These are phyloP conservation scores for Sphenopsis melanotis DNA, from an alignment of 2,797 vertebrate species.

Conservation along the genomic window DNA sequence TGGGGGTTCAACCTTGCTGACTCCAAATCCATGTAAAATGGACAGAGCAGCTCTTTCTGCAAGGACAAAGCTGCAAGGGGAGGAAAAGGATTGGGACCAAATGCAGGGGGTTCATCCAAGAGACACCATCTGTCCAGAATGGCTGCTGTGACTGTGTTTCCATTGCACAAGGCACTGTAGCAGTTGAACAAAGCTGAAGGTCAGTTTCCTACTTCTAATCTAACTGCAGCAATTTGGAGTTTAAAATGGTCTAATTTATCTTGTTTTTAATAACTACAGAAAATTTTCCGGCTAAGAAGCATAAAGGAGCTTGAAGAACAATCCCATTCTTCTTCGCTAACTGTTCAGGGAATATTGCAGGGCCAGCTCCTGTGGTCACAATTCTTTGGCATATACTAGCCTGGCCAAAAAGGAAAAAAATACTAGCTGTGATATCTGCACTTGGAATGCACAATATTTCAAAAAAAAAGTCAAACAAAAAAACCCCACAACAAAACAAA, in stretches of 20 bases:
- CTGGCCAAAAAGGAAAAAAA: not conserved
- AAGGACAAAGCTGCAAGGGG: not conserved
- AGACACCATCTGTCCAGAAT: not conserved
- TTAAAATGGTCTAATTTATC: not conserved
- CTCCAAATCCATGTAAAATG: not conserved
- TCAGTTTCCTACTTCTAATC: not conserved
- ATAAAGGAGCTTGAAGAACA: not conserved
- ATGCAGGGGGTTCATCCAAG: rapidly evolving
- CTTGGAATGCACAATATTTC: not conserved
- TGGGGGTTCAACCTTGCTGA: not conserved
- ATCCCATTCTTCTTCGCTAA: not conserved
- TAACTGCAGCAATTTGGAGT: not conserved
- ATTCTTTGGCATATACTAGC: not conserved
- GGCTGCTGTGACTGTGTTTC: not conserved
- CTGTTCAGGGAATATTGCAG: not conserved
- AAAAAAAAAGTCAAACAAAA: not conserved
- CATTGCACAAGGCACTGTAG: not conserved
- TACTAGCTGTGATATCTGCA: not conserved
- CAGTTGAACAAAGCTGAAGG: not conserved
- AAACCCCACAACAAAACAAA: rapidly evolving
- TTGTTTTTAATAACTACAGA: slow-evolving; percentile 1
- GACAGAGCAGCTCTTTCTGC: not conserved
- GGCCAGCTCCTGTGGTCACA: not conserved
- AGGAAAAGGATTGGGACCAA: not conserved
- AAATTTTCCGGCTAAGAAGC: not conserved